Base-by-base conservation (phyloP, 1,140 invertebrate species). In the Achroia grisella region DNA sequence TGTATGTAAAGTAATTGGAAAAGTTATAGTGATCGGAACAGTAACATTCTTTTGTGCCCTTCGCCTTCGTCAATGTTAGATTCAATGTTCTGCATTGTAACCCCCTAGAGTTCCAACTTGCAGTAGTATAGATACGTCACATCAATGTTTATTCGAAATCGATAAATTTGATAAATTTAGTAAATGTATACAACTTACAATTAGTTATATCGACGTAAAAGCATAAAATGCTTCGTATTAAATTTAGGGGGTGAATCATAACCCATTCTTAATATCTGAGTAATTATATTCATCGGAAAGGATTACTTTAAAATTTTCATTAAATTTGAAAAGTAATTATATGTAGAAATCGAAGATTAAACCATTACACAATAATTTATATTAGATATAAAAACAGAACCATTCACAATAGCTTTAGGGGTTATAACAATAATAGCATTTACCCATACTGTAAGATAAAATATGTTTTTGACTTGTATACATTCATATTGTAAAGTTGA, bases 401-500 rank as follows among this genome's bases (percentile, higher is more conserved):
- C 69, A 77, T 76, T 74, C 65, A 70, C 64, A 59, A 75, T 80
- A 80, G 71, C 72, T 79, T 77, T 78, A 82, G 76, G 44, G 63
- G 62, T 71, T 64, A 73, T 66, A 71, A 84, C 69, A 77, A 79
- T 81, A 84, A 78, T 84, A 82, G 66, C 66, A 62, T 79, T 76
- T 72, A 78, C 53, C 53, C 60, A 71, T 71, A 71, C 60, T 81
- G 68, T 82, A 85, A 83, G 56, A 81, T 76, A 78, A 17, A 73
- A 61, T 80, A 79, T 85, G 76, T 85, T 85, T 83, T 85, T 76
- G 81, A 81, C 77, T 80, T 85, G 77, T 85, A 81, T 85, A 85
- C 77, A 85, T 79, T 74, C 61, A 61, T 76, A 72, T 66, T 81
- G 69, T 81, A 78, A 80, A 82, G 56, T 78, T 73, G 52, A 71